Conservation (phyloP, 2,113 vertebrate genomes). For the Patagioenas fasciata region DNA sequence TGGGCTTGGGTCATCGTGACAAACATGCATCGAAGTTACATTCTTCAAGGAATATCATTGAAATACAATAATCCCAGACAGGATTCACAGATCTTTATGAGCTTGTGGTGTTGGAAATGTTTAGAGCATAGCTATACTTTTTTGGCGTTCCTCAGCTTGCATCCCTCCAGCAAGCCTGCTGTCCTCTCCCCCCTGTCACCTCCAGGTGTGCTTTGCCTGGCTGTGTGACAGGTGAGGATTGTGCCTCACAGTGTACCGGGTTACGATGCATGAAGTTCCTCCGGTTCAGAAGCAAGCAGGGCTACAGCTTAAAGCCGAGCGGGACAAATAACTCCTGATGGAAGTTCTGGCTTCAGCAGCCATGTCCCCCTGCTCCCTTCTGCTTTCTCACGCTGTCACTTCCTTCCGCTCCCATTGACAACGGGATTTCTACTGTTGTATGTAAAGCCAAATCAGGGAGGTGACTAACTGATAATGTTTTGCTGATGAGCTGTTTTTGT, state of each 20-base stretch:
- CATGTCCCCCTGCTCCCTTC: background rate
- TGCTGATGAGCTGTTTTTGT: background rate
- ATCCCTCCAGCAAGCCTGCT: background rate
- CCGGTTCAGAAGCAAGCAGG: background rate
- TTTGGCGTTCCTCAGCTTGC: background rate
- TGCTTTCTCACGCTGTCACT: background rate
- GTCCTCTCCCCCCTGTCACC: rapidly evolving
- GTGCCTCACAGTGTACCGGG: background rate
- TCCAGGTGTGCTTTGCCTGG: background rate
- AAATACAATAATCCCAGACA: background rate
- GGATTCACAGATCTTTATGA: background rate
- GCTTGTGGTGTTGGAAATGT: background rate
- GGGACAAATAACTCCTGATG: background rate
- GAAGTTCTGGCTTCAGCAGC: background rate
- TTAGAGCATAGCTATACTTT: background rate
- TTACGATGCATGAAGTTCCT: too few relatives aligned
- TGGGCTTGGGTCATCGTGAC: background rate
- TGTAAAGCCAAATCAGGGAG: background rate
- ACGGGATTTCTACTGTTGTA: background rate
- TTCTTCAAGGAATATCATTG: background rate
- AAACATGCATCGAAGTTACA: background rate
- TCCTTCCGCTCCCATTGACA: background rate
- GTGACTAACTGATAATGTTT: background rate
- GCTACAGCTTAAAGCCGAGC: background rate
- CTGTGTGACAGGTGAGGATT: background rate